Evolutionary conservation across 2,888 invertebrate species (phyloP).

Genomic region (Latrodectus hesperus): DNA sequence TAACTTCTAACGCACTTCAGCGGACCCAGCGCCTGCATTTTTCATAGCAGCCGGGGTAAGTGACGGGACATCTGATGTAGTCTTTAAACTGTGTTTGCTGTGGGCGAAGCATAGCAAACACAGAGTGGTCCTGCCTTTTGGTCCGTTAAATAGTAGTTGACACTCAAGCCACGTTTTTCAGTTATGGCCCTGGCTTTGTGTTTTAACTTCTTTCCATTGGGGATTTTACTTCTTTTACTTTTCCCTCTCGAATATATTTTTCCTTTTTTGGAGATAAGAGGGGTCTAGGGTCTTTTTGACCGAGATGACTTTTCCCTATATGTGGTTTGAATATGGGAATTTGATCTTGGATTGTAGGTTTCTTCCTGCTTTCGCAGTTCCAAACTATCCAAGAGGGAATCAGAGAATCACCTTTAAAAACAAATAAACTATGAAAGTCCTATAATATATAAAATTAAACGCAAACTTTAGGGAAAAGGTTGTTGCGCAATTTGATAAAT

Average conservation of each 20-base stretch:
- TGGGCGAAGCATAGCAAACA: constrained; percentile 40
- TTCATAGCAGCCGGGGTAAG: neutral
- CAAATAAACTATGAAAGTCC: too few relatives aligned
- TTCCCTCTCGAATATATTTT: constrained; percentile 14
- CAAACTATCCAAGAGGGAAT: too few relatives aligned
- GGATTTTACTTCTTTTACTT: constrained; percentile 12
- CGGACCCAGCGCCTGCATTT: neutral
- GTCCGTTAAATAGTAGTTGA: constrained; percentile 44
- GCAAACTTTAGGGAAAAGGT: too few relatives aligned
- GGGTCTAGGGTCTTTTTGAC: constrained; percentile 12
- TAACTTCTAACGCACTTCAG: neutral
- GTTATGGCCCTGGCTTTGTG: constrained; percentile 56
- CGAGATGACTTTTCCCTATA: constrained; percentile 19
- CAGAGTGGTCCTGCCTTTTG: neutral
- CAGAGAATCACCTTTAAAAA: too few relatives aligned
- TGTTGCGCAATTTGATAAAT: too few relatives aligned
- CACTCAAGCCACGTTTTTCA: constrained; percentile 53
- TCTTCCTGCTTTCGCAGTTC: too few relatives aligned
- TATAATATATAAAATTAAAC: too few relatives aligned
- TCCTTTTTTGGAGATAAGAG: constrained; percentile 24
- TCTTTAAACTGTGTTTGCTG: constrained; percentile 47
- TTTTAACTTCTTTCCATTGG: constrained; percentile 36
- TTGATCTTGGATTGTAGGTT: neutral
- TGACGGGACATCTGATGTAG: neutral
- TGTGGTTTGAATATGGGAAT: constrained; percentile 24